A percentile compares a stretch with the other conserved stretches of the same genome.
phyloP scores from a whole-genome alignment of 1,140 invertebrate genomes.

The Mesaphorura yosii region DNA sequence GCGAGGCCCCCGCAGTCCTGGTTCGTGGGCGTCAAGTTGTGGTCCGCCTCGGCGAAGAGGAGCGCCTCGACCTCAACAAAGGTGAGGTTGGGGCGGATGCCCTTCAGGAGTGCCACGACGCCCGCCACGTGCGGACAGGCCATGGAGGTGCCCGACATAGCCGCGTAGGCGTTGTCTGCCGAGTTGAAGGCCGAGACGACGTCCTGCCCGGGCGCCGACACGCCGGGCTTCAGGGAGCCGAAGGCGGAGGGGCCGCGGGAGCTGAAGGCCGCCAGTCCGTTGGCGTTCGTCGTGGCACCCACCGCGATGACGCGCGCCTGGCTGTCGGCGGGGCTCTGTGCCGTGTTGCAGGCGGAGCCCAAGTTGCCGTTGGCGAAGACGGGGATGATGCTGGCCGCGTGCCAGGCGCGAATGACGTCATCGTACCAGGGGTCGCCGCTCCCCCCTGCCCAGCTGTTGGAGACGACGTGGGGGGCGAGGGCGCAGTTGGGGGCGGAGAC shows the following conservation, averaged over 20 bases:
- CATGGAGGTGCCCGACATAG: background rate
- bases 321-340: background rate
- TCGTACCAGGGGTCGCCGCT: background rate
- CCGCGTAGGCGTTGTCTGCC: background rate
- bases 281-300: background rate
- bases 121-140: background rate
- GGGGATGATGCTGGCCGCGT: background rate
- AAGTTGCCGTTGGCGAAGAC: background rate
- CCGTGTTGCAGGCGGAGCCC: background rate
- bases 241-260: background rate
- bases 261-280: background rate
- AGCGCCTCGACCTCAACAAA: background rate
- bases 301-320: background rate
- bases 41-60: background rate
- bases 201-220: background rate
- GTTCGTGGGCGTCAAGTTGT: background rate
- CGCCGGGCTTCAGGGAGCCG: background rate
- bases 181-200: background rate
- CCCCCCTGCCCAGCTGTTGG: background rate
- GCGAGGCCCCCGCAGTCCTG: background rate
- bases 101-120: background rate
- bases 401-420: background rate
- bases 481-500: background rate
- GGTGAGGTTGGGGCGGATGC: background rate
- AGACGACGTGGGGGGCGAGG: slow-evolving; percentile 2